Evolutionary conservation across 1,140 invertebrate species (phyloP).

Genomic region (Paraescarpia echinospica): DNA sequence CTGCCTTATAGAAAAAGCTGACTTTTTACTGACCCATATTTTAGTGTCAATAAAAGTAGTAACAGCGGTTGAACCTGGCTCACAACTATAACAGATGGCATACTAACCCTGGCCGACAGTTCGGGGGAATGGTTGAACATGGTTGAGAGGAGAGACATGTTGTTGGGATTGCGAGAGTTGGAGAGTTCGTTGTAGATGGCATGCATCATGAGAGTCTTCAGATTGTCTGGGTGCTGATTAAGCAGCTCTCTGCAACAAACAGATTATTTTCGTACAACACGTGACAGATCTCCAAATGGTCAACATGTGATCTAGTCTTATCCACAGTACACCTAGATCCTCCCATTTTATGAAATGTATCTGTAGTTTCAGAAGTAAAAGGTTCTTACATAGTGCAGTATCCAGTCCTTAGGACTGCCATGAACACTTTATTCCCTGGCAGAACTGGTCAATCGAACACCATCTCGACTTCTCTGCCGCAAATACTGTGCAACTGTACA

Average conservation of each 20-base stretch:
- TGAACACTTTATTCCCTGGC: too few relatives aligned
- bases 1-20: not conserved
- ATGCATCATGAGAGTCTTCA: slow-evolving; percentile 83
- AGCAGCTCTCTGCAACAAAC: slow-evolving; percentile 71
- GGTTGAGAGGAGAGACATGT: slow-evolving; percentile 82
- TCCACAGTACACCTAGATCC: too few relatives aligned
- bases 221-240: slow-evolving; percentile 75
- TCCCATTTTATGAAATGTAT: too few relatives aligned
- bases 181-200: slow-evolving; percentile 95
- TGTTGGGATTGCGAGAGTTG: slow-evolving; percentile 85
- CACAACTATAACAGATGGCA: not conserved
- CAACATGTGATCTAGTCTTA: not conserved
- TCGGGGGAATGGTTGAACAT: slow-evolving; percentile 75
- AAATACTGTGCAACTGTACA: too few relatives aligned
- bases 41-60: not conserved
- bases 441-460: too few relatives aligned
- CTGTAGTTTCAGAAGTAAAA: too few relatives aligned
- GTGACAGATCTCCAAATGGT: not conserved
- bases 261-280: not conserved
- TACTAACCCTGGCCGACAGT: slow-evolving; percentile 52
- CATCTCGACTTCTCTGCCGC: too few relatives aligned
- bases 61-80: not conserved
- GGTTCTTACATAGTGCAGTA: too few relatives aligned
- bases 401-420: too few relatives aligned
- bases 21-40: not conserved